Conservation (phyloP, 2,797 vertebrate species). For the Neomorphus geoffroyi region DNA sequence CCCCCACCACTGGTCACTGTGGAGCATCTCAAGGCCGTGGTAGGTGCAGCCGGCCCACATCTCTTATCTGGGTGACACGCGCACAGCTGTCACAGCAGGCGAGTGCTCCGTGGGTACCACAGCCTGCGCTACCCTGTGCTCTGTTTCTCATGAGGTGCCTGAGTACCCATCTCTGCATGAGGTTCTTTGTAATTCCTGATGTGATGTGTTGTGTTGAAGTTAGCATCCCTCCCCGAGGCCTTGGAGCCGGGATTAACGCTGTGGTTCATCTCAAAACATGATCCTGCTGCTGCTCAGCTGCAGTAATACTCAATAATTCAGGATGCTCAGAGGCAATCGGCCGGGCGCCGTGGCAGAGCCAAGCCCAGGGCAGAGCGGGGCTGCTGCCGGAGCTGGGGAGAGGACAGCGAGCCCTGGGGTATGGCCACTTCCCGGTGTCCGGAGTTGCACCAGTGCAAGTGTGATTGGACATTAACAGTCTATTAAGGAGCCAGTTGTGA, state of each 20-base stretch:
- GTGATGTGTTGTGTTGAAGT: slow-evolving; percentile 12
- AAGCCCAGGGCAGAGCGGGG: slow-evolving; percentile 24
- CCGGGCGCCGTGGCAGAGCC: slow-evolving; percentile 19
- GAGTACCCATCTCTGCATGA: background rate
- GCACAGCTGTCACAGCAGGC: rapidly evolving
- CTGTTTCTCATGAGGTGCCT: rapidly evolving
- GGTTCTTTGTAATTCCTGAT: background rate
- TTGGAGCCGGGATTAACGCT: slow-evolving; percentile 49
- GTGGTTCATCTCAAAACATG: slow-evolving; percentile 30
- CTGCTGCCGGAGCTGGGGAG: slow-evolving; percentile 23
- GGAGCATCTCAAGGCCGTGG: background rate
- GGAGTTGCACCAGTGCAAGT: background rate
- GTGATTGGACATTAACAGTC: background rate
- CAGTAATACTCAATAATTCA: slow-evolving; percentile 58
- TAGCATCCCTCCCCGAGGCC: slow-evolving; percentile 48
- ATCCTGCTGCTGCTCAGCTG: slow-evolving; percentile 55
- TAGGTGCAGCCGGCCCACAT: too few relatives aligned
- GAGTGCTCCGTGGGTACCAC: background rate
- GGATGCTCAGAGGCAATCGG: background rate
- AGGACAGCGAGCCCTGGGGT: background rate
- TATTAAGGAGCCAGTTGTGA: slow-evolving; percentile 18
- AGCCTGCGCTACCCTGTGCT: background rate
- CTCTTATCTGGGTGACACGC: background rate
- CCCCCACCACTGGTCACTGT: too few relatives aligned
- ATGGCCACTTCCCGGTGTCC: background rate